Evolutionary conservation across 2,113 vertebrate genomes (phyloP).

Genomic region (Anolis sagrei): DNA sequence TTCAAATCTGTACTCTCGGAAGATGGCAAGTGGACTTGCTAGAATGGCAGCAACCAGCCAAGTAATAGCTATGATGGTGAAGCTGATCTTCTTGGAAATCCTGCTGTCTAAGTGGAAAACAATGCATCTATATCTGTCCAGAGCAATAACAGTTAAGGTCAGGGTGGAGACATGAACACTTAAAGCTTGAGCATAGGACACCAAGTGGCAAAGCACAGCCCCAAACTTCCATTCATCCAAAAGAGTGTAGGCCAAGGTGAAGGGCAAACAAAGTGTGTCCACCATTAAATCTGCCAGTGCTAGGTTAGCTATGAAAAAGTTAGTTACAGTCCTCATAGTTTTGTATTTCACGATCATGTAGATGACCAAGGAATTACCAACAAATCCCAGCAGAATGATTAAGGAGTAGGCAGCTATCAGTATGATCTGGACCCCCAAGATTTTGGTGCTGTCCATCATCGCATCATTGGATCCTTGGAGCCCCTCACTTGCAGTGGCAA

Average conservation of each 20-base stretch:
- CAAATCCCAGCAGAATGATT: conserved; percentile 88
- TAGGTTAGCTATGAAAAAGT: conserved; percentile 93
- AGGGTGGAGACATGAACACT: conserved; percentile 91
- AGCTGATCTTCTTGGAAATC: conserved; percentile 84
- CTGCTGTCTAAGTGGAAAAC: conserved; percentile 89
- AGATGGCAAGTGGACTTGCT: conserved; percentile 89
- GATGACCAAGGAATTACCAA: conserved; percentile 88
- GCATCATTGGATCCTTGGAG: conserved; percentile 75
- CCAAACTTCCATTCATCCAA: conserved; percentile 93
- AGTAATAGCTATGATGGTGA: conserved; percentile 84
- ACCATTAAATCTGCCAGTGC: conserved; percentile 91
- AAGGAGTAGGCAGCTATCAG: conserved; percentile 88
- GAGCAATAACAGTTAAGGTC: conserved; percentile 89
- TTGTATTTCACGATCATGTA: conserved; percentile 89
- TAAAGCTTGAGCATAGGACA: conserved; percentile 89
- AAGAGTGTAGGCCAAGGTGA: conserved; percentile 89
- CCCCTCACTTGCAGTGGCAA: conserved; percentile 70
- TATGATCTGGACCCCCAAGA: conserved; percentile 84
- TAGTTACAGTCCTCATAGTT: conserved; percentile 93
- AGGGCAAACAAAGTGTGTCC: conserved; percentile 89
- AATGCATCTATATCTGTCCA: conserved; percentile 91
- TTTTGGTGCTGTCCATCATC: conserved; percentile 88
- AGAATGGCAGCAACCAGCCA: conserved; percentile 85
- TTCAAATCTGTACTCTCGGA: conserved; percentile 86
- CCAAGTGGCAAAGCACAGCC: conserved; percentile 87